These are phyloP conservation scores for Calliphora vomitoria DNA, from an alignment of 2,888 invertebrate genomes.

Conservation along the genomic window DNA sequence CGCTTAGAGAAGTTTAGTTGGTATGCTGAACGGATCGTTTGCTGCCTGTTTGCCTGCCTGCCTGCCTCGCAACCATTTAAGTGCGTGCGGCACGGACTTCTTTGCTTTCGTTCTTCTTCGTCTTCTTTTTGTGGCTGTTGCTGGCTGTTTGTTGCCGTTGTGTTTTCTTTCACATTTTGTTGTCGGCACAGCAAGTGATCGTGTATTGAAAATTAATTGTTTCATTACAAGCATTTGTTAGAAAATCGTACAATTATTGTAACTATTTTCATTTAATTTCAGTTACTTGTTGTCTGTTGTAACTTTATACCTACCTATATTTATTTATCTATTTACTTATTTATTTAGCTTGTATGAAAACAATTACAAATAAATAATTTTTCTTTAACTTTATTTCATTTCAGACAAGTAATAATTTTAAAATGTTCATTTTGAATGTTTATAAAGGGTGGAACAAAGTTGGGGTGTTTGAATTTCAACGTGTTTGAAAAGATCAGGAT, in stretches of 20 bases:
- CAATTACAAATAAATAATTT: conserved; percentile 14
- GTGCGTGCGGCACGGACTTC: conserved; percentile 71
- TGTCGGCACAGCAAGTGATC: conserved; percentile 73
- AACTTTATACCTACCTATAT: background rate
- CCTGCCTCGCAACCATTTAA: conserved; percentile 40
- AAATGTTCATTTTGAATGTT: background rate
- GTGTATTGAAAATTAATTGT: conserved; percentile 73
- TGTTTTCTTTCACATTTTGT: conserved; percentile 40
- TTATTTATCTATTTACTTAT: background rate
- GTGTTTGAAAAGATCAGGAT: no score
- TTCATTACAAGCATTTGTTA: conserved; percentile 65
- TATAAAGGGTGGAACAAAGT: conserved; percentile 3
- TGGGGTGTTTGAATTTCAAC: background rate
- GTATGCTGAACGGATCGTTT: conserved; percentile 48
- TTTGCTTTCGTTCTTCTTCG: conserved; percentile 20
- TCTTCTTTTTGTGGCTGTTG: background rate
- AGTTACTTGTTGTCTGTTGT: conserved; percentile 1
- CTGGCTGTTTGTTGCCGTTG: conserved; percentile 29
- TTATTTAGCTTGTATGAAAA: conserved; percentile 26
- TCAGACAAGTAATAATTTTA: background rate
- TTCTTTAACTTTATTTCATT: conserved; percentile 14
- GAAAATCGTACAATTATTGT: conserved; percentile 46
- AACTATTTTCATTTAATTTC: conserved; percentile 22
- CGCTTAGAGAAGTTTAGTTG: conserved; percentile 42
- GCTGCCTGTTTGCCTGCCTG: background rate